Evolutionary conservation across 2,888 invertebrate genomes (phyloP).

Genomic region (Hymenopus coronatus): DNA sequence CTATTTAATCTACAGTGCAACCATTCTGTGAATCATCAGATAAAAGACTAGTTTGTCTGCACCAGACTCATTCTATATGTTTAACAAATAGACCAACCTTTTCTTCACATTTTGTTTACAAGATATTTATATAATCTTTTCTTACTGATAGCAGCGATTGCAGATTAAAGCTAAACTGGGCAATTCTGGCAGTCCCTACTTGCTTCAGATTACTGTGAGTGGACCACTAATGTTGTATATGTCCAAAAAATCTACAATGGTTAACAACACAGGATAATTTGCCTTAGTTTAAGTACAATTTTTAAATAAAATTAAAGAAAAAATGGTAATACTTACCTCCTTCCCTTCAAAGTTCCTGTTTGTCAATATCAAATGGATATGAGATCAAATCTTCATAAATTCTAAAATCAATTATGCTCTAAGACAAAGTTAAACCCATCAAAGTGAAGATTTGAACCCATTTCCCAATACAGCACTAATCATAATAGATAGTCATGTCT

Average conservation of each 20-base stretch:
- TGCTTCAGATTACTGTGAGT: background rate
- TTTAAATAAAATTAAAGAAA: background rate
- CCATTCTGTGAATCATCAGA: too few species aligned
- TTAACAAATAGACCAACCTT: background rate
- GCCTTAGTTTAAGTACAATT: background rate
- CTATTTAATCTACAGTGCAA: too few species aligned
- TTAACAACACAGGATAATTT: background rate
- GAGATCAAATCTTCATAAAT: background rate
- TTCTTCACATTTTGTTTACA: background rate
- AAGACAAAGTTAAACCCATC: background rate
- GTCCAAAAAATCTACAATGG: background rate
- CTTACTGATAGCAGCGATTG: background rate
- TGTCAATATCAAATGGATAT: background rate
- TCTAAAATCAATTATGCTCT: background rate
- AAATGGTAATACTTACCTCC: background rate
- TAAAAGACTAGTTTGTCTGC: too few species aligned
- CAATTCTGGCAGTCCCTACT: background rate
- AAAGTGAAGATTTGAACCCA: background rate
- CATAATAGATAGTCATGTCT: constrained; percentile 21
- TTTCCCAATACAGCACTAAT: background rate
- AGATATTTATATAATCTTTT: background rate
- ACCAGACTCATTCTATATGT: too few species aligned
- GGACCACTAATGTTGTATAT: background rate
- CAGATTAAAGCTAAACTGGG: background rate
- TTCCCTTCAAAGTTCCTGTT: background rate